Percentiles rank a stretch among this genome's conserved stretches.
Conservation (phyloP, 2,888 invertebrate genomes). For the Ectemnius continuus region DNA sequence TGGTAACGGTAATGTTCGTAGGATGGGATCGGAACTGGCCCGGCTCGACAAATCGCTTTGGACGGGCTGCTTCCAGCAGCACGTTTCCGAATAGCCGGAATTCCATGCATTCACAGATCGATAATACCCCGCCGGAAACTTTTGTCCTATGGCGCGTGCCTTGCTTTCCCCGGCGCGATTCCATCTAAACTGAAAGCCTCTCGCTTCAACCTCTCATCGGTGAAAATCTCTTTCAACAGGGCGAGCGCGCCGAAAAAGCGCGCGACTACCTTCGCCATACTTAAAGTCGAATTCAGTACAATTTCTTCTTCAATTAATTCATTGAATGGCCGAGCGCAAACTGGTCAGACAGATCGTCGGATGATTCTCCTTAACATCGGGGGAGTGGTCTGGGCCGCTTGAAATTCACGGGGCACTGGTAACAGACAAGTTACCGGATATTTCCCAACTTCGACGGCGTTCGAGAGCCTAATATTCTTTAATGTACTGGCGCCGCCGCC, state of each 20-base stretch:
- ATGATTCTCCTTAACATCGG: too few relatives aligned
- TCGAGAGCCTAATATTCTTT: too few relatives aligned
- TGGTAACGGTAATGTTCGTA: slow-evolving; percentile 37
- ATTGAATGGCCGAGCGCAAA: too few relatives aligned
- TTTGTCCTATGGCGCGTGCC: slow-evolving; percentile 26
- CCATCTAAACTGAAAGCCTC: not conserved
- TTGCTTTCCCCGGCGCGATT: not conserved
- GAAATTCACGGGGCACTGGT: too few relatives aligned
- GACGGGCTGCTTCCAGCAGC: slow-evolving; percentile 8
- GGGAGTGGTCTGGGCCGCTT: not conserved
- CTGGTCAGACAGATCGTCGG: too few relatives aligned
- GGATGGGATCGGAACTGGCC: slow-evolving; percentile 32
- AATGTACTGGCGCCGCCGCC: not conserved
- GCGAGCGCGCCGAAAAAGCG: too few relatives aligned
- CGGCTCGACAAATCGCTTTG: slow-evolving; percentile 26
- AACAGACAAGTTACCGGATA: not conserved
- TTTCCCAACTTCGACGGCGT: slow-evolving; percentile 19
- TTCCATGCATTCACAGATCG: slow-evolving; percentile 30
- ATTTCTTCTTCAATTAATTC: too few relatives aligned
- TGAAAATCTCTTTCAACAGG: too few relatives aligned
- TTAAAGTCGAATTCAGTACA: too few relatives aligned
- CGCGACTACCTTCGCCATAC: not conserved
- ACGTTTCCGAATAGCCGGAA: slow-evolving; percentile 19
- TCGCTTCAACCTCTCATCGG: too few relatives aligned
- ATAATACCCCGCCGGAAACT: slow-evolving; percentile 22